Conservation (phyloP, 2,113 vertebrate genomes). For the Tupaia tana region DNA sequence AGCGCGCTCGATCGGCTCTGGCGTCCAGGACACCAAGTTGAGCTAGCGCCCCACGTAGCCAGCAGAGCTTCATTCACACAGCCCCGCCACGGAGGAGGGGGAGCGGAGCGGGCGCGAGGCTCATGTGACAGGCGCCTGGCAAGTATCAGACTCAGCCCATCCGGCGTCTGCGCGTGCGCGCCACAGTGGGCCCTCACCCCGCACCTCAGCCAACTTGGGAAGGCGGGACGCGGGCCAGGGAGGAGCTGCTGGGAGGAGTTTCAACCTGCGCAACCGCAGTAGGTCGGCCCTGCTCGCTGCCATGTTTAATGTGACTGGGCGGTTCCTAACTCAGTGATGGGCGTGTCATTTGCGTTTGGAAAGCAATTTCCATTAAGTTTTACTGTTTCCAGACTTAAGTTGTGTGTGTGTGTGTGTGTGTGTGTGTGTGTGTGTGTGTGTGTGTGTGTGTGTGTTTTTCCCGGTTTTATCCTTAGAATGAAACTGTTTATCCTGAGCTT, state of each 20-base stretch:
- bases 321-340: conserved; percentile 8
- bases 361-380: not conserved
- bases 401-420: too few relatives aligned
- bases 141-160: conserved; percentile 54
- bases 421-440: too few relatives aligned
- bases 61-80: conserved; percentile 78
- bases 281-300: conserved; percentile 40
- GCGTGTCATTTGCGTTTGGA: conserved; percentile 37
- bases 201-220: conserved; percentile 89
- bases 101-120: conserved; percentile 45
- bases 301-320: conserved; percentile 72
- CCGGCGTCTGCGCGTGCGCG: conserved; percentile 60
- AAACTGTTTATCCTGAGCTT: conserved; percentile 32
- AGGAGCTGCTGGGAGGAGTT: conserved; percentile 70
- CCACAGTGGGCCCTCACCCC: not conserved
- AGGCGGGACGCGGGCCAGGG: conserved; percentile 87
- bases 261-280: conserved; percentile 70
- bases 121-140: conserved; percentile 77
- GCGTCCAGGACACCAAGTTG: conserved; percentile 68
- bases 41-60: conserved; percentile 76
- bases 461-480: conserved; percentile 29
- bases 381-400: not conserved
- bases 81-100: conserved; percentile 64
- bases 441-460: not conserved
- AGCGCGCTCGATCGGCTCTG: conserved; percentile 30